Percentiles rank a stretch among this genome's conserved stretches.
These are phyloP conservation scores for Endotricha flammealis DNA, from an alignment of 2,888 invertebrate species.

Conservation along the genomic window DNA sequence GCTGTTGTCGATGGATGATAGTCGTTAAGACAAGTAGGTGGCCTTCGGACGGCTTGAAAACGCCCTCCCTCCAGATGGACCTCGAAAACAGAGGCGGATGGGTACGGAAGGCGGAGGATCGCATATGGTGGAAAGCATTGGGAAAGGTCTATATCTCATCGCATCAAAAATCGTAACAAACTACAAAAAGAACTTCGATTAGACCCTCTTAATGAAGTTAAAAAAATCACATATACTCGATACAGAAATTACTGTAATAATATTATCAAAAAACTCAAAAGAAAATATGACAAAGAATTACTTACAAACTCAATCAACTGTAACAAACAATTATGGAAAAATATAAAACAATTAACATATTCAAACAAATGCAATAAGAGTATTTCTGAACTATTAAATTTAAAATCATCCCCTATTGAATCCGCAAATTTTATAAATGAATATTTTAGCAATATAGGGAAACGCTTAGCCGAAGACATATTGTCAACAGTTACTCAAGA, in stretches of 20 bases:
- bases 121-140: too few relatives aligned
- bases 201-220: not conserved
- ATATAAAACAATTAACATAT: not conserved
- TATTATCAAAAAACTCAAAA: conserved; percentile 4
- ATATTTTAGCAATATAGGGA: not conserved
- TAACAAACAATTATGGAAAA: conserved; percentile 3
- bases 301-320: not conserved
- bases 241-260: conserved; percentile 4
- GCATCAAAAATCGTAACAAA: conserved; percentile 1
- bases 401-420: not conserved
- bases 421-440: not conserved
- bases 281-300: not conserved
- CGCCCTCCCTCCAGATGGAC: too few relatives aligned
- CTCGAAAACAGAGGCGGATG: too few relatives aligned
- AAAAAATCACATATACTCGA: conserved; percentile 1
- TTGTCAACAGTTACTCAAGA: too few relatives aligned
- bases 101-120: too few relatives aligned
- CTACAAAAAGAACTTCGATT: not conserved
- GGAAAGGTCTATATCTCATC: too few relatives aligned
- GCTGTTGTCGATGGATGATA: too few relatives aligned
- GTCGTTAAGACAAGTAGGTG: too few relatives aligned
- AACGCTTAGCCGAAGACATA: not conserved
- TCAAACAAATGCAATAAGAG: not conserved
- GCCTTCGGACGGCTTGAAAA: too few relatives aligned
- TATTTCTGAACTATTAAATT: not conserved